Base-by-base conservation (phyloP, 2,797 vertebrate genomes). In the Acanthornis magna region DNA sequence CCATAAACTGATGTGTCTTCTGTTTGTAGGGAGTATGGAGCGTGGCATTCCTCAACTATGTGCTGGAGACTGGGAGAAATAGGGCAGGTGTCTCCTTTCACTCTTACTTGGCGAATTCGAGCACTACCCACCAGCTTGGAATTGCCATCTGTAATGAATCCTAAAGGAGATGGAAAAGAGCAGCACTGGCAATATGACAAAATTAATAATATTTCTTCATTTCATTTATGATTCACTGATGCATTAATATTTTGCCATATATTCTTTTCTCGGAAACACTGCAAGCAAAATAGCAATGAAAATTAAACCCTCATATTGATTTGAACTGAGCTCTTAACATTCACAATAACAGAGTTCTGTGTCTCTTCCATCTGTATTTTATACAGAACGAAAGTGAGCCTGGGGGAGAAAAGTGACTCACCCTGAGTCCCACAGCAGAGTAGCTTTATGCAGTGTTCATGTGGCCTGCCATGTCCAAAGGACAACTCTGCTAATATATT, bases 81-180 rank as follows among this genome's bases (percentile, higher is more conserved):
- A 6, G 67, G 95, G 90, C 99, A 99, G 53, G 98, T 98, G 93
- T 97, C 96, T 85, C 97, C 98, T 92, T 89, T 98, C 67, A 99
- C 98, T 95, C 99, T 98, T 86, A 99, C 97, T 97, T 99, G 99
- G 54, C 99, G 98, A 79, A 99, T 97, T 83, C 98, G 98, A 72
- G 98, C 98, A 22, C 98, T 98, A 40, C 99, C 99, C 80, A 99
- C 98, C 88, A 99, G 97, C 96, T 98, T 99, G 85, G 99, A 98
- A 91, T 99, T 99, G 93, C 99, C 99, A 91, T 99, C 99, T 34
- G 99, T 99, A 96, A 99, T 98, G 94, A 99, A 99, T 58, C 99
- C 99, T 99, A 70, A 85, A 83, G 70, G 74, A 76, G 71, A 89
- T 34, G 47, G 63, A 94, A 88, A 94, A 91, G 74, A 95, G 75